A percentile compares a stretch with the other conserved stretches of the same genome.
phyloP scores from a whole-genome alignment of 2,797 vertebrate genomes.

The Manis crassicaudata region DNA sequence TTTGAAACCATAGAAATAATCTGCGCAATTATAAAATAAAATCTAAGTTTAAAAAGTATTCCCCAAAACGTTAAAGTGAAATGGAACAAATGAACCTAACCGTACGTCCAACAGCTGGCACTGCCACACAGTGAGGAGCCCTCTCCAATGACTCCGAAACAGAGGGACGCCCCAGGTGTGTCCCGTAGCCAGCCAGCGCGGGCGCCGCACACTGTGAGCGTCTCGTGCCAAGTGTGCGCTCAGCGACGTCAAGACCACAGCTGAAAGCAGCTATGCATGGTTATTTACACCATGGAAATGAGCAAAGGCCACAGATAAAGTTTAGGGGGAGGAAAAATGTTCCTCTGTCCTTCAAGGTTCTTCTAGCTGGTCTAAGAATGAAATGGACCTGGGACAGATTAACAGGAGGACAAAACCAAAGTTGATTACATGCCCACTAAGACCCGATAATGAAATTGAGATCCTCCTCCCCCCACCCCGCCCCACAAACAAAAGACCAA shows the following conservation, averaged over 20 bases:
- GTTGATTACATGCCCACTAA: too few species aligned
- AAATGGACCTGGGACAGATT: too few species aligned
- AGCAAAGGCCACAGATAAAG: background rate
- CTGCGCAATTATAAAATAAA: background rate
- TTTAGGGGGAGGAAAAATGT: too few species aligned
- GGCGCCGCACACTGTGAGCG: background rate
- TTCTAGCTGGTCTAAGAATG: too few species aligned
- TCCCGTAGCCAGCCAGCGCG: accelerated
- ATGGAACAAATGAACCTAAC: background rate
- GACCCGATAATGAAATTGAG: too few species aligned
- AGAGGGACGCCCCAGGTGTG: background rate
- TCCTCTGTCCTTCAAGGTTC: too few species aligned
- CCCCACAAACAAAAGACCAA: too few species aligned
- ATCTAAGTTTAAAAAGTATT: slow-evolving; percentile 11
- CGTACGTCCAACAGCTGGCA: background rate
- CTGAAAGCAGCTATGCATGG: background rate
- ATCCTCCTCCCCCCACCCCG: too few species aligned
- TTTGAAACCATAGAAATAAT: background rate
- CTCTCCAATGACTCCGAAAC: background rate
- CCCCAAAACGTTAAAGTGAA: slow-evolving; percentile 20
- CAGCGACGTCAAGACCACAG: background rate
- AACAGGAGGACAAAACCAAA: too few species aligned
- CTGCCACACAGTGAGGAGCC: background rate
- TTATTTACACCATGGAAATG: background rate
- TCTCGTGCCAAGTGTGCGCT: background rate